Conservation (phyloP, 2,113 vertebrate genomes). For the Spermophilus dauricus region DNA sequence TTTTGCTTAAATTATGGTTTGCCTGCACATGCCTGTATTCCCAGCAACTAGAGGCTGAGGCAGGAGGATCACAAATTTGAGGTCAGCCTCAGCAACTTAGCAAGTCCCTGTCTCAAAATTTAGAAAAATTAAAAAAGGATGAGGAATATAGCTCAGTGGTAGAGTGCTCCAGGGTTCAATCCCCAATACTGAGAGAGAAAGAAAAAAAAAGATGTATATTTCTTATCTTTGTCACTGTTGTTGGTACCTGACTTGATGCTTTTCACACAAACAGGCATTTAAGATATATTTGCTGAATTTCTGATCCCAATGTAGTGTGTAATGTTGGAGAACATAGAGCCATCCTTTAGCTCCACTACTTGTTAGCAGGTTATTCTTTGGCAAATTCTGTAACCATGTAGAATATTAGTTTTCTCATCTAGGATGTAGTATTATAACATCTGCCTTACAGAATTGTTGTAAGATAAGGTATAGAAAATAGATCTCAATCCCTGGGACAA, state of each 20-base stretch:
- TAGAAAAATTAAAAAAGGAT: no score
- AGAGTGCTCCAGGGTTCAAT: no score
- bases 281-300: background rate
- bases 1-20: constrained; percentile 29
- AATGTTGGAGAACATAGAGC: background rate
- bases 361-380: background rate
- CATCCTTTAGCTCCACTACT: background rate
- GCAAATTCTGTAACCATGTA: background rate
- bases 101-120: no score
- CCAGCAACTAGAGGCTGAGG: no score
- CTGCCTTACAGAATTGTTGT: background rate
- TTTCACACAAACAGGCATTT: constrained; percentile 24
- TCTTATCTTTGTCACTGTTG: background rate
- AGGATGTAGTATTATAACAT: background rate
- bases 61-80: no score
- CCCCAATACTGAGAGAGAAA: no score
- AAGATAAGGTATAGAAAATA: background rate
- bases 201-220: background rate
- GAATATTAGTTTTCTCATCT: constrained; percentile 21
- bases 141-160: no score
- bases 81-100: no score
- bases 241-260: background rate
- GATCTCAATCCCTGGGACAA: background rate
- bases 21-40: background rate
- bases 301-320: background rate